phyloP scores from a whole-genome alignment of 1,140 invertebrate genomes.

The Anoplolepis gracilipes region DNA sequence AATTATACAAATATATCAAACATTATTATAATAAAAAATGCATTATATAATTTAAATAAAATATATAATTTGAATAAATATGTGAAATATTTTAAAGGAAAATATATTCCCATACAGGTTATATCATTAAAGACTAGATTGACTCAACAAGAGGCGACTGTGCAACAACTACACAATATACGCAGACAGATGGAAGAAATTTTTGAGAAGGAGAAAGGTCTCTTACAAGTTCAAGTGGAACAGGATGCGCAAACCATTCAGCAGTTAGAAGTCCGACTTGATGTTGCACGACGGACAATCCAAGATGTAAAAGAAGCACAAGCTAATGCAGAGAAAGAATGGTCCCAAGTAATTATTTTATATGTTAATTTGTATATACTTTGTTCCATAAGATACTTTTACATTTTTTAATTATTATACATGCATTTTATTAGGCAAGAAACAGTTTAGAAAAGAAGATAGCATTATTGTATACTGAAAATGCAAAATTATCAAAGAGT shows the following conservation, averaged over 20 bases:
- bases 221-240: constrained; percentile 79
- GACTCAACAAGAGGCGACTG: constrained; percentile 81
- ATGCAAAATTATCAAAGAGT: constrained; percentile 73
- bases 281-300: constrained; percentile 77
- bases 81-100: neutral
- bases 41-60: neutral
- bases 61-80: neutral
- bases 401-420: neutral
- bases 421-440: constrained; percentile 72
- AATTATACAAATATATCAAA: neutral
- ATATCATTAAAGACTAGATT: constrained; percentile 80
- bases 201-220: constrained; percentile 83
- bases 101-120: constrained; percentile 67
- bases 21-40: neutral
- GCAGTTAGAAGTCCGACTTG: constrained; percentile 81
- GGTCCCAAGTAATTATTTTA: constrained; percentile 72
- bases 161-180: constrained; percentile 82
- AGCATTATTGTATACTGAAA: constrained; percentile 74
- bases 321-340: constrained; percentile 76
- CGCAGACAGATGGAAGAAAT: constrained; percentile 83
- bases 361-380: neutral
- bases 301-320: constrained; percentile 79
- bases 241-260: constrained; percentile 82
- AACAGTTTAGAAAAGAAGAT: constrained; percentile 80
- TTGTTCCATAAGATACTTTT: neutral